phyloP scores from a whole-genome alignment of 2,113 vertebrate genomes.

The Rhabdornis inornatus region DNA sequence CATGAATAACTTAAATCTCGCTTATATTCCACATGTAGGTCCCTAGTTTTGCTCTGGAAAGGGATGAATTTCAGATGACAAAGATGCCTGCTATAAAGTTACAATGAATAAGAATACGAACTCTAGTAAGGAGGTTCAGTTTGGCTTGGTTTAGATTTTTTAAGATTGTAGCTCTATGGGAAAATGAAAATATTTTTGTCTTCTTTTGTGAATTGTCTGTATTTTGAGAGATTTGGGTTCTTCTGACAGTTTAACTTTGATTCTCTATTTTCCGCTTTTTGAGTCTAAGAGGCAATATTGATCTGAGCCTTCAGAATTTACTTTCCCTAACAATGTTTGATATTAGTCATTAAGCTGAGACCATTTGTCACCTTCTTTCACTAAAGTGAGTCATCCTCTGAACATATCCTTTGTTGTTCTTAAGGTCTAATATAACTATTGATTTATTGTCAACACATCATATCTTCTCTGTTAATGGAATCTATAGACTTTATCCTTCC shows the following conservation, averaged over 20 bases:
- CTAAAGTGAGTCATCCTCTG: background rate
- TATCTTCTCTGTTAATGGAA: background rate
- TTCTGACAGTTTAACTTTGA: background rate
- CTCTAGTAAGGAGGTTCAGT: background rate
- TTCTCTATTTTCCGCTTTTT: background rate
- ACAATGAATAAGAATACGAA: background rate
- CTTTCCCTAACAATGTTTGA: background rate
- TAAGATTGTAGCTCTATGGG: background rate
- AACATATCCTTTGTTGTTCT: background rate
- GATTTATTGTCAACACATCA: slow-evolving; percentile 15
- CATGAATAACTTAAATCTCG: background rate
- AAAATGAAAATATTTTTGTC: background rate
- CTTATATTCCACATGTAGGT: background rate
- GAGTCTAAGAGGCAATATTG: background rate
- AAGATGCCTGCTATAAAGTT: background rate
- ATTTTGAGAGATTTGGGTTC: background rate
- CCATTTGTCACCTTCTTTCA: background rate
- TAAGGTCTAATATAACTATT: background rate
- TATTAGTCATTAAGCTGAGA: slow-evolving; percentile 15
- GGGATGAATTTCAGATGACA: background rate
- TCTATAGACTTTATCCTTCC: background rate
- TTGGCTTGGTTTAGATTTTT: background rate
- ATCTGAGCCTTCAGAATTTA: background rate
- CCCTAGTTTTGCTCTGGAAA: background rate
- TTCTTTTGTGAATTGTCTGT: background rate